Evolutionary conservation across 2,113 vertebrate genomes (phyloP).

Genomic region (Zingel zingel): DNA sequence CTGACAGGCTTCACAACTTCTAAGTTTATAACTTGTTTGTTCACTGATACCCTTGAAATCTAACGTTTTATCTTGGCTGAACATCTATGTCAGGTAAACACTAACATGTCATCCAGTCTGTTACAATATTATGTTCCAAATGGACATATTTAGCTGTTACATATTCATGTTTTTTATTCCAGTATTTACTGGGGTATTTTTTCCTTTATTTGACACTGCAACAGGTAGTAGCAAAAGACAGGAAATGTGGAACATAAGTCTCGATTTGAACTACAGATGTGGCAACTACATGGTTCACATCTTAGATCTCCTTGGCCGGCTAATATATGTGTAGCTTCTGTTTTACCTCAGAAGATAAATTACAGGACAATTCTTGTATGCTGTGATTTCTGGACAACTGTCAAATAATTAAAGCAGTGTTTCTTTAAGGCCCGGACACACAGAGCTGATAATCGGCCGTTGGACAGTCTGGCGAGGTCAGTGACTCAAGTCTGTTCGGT

Average conservation of each 20-base stretch:
- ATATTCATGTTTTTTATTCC: too few relatives aligned
- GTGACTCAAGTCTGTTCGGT: too few relatives aligned
- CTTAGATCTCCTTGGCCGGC: background rate
- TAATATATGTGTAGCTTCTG: background rate
- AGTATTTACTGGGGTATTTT: background rate
- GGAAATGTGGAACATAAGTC: background rate
- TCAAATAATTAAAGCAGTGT: background rate
- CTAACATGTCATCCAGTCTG: too few relatives aligned
- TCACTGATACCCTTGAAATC: background rate
- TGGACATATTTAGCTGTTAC: too few relatives aligned
- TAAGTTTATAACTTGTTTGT: background rate
- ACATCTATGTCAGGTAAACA: too few relatives aligned
- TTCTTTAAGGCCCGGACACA: background rate
- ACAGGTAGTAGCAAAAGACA: background rate
- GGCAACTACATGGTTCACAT: background rate
- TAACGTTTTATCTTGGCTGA: too few relatives aligned
- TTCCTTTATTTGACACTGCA: background rate
- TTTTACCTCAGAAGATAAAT: background rate
- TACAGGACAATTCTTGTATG: background rate
- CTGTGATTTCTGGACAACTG: slow-evolving; percentile 18
- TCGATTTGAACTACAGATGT: background rate
- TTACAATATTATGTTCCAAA: too few relatives aligned
- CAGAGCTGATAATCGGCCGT: too few relatives aligned
- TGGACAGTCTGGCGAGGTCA: too few relatives aligned
- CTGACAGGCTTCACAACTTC: background rate